Base-by-base conservation (phyloP, 2,113 vertebrate genomes). In the Sciurus niger region DNA sequence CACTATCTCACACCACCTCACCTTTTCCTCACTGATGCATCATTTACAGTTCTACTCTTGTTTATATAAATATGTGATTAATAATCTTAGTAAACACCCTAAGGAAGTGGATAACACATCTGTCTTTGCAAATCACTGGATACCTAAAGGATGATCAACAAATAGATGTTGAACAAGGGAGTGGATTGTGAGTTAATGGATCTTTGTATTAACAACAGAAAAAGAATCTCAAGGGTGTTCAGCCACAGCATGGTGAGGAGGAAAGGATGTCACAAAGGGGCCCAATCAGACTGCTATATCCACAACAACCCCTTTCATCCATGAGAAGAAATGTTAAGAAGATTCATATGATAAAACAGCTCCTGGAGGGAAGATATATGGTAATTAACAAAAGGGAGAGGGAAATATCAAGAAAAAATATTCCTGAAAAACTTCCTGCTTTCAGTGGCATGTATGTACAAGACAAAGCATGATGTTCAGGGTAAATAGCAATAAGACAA, bases 41-140 rank as follows among this genome's bases (percentile, higher is more conserved):
- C 60, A 30, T 6, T 90, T 20, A n/a, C 9, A 84, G 12, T 70
- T 87, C 51, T 70, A 58, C 12, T 58, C 22, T 73, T 86, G 77
- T 87, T 74, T 70, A 84, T 73, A 18, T 58, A 86, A 83, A 95
- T 80, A 68, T 40, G 46, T 89, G 46, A 87, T 48, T 58, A 89
- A 78, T 55, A 85, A 58, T 65, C 46, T 86, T 58, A 88, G 74
- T 51, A 90, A 68, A 88, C 63, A 6, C 17, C 8, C 8, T 34
- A 55, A 84, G 18, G 60, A 86, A 40, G 8, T 34, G 89, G 76
- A 79, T 60, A 51, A 34, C 30, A 87, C 9, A 87, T 58, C 24
- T 92, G n/a, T 87, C 76, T 95, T 80, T 32, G 12, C 51, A 82
- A 63, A 60, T 80, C 37, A 60, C 17, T 72, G 3, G 20, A 72